A percentile compares a stretch with the other conserved stretches of the same genome.
Evolutionary conservation across 2,888 invertebrate species (phyloP).

Genomic region (Drosophila koepferae): DNA sequence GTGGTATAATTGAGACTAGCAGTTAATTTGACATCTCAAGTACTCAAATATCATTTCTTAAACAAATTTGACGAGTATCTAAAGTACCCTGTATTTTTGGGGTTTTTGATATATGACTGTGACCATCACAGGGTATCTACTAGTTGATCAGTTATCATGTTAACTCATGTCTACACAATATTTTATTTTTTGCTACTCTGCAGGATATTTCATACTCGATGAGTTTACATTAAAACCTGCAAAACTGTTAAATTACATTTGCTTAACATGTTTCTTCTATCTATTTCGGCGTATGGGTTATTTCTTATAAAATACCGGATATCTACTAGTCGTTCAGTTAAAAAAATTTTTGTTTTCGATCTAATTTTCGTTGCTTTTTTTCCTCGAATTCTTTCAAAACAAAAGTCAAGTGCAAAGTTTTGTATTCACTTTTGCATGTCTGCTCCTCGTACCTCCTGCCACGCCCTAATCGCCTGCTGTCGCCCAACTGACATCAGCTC

Average conservation of each 20-base stretch:
- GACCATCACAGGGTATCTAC: too few species aligned
- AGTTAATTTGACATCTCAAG: neutral
- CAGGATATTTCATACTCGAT: neutral
- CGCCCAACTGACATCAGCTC: conserved; percentile 37
- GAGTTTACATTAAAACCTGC: neutral
- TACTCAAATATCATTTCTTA: too few species aligned
- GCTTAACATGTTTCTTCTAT: neutral
- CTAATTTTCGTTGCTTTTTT: neutral
- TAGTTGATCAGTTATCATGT: too few species aligned
- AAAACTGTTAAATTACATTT: neutral
- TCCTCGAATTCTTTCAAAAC: conserved; percentile 30
- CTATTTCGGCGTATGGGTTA: too few species aligned
- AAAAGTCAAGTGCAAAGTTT: conserved; percentile 65
- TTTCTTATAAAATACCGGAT: neutral
- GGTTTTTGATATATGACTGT: too few species aligned
- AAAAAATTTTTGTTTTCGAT: neutral
- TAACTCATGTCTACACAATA: neutral
- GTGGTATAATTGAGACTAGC: neutral
- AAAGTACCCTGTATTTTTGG: too few species aligned
- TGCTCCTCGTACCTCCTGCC: neutral
- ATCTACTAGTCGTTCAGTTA: neutral
- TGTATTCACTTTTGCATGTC: conserved; percentile 12
- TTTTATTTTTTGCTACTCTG: neutral
- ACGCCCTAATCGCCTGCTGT: conserved; percentile 2
- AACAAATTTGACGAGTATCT: too few species aligned